These are phyloP conservation scores for Cataglyphis hispanica DNA, from an alignment of 1,140 invertebrate species.

Conservation along the genomic window DNA sequence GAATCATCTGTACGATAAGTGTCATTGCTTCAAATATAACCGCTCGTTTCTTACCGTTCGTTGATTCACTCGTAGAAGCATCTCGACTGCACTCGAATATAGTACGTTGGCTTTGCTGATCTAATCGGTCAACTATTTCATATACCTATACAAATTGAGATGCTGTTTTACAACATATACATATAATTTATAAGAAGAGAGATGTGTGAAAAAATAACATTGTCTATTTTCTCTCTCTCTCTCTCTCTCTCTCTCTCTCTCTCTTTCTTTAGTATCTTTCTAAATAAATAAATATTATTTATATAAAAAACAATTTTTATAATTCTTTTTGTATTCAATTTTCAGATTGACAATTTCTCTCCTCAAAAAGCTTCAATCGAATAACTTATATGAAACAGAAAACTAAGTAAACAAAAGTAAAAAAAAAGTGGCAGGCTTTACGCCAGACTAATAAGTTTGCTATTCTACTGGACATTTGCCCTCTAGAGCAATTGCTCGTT, in stretches of 20 bases:
- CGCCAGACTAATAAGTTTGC: neutral
- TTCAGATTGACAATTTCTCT: neutral
- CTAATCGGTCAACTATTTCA: conserved; percentile 34
- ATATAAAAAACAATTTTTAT: neutral
- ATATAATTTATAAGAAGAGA: neutral
- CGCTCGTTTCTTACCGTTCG: conserved; percentile 58
- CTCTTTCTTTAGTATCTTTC: neutral
- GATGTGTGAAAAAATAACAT: neutral
- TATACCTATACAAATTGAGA: neutral
- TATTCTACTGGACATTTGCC: neutral
- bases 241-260: neutral
- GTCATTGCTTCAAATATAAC: conserved; percentile 57
- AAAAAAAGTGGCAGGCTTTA: neutral
- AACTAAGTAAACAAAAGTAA: neutral
- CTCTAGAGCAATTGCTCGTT: neutral
- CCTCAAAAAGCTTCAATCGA: neutral
- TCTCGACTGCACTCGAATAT: conserved; percentile 43
- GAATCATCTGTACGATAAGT: conserved; percentile 57
- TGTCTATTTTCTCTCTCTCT: neutral
- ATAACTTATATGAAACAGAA: neutral
- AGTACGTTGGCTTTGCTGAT: conserved; percentile 43
- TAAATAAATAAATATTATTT: neutral
- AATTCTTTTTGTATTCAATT: neutral
- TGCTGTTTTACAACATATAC: neutral
- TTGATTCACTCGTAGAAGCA: conserved; percentile 54